These are phyloP conservation scores for Spodoptera exigua DNA, from an alignment of 2,888 invertebrate species.

Conservation along the genomic window DNA sequence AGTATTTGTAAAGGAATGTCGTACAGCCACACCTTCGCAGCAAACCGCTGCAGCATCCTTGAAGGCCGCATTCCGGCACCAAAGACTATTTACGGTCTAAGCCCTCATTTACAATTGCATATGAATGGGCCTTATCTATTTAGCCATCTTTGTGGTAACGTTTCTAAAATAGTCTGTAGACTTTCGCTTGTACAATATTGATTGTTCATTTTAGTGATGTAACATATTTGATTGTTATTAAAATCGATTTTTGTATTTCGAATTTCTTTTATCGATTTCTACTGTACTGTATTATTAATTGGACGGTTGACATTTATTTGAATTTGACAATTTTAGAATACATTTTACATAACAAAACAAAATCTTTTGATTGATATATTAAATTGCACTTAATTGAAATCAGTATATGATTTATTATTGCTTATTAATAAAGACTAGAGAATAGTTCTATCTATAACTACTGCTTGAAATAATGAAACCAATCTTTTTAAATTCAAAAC, in stretches of 20 bases:
- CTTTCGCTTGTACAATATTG: constrained; percentile 52
- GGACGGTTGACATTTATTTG: no score
- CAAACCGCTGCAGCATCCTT: constrained; percentile 82
- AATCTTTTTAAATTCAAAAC: not conserved
- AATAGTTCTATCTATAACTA: no score
- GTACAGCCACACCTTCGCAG: constrained; percentile 80
- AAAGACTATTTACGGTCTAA: constrained; percentile 82
- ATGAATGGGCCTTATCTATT: constrained; percentile 61
- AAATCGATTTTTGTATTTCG: constrained; percentile 6
- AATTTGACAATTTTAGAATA: no score
- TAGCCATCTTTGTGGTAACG: constrained; percentile 46
- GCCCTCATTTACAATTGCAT: constrained; percentile 77
- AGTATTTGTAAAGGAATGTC: constrained; percentile 78
- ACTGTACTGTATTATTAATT: no score
- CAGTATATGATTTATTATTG: no score
- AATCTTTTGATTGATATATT: no score
- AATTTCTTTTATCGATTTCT: no score
- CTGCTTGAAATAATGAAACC: no score
- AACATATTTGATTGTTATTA: constrained; percentile 50
- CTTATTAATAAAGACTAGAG: no score
- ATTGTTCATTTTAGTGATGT: constrained; percentile 42
- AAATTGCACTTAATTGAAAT: no score
- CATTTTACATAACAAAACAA: no score
- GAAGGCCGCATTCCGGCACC: constrained; percentile 86
- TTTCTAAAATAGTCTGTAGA: constrained; percentile 56